Conservation (phyloP, 2,113 vertebrate species). For the Orycteropus afer region DNA sequence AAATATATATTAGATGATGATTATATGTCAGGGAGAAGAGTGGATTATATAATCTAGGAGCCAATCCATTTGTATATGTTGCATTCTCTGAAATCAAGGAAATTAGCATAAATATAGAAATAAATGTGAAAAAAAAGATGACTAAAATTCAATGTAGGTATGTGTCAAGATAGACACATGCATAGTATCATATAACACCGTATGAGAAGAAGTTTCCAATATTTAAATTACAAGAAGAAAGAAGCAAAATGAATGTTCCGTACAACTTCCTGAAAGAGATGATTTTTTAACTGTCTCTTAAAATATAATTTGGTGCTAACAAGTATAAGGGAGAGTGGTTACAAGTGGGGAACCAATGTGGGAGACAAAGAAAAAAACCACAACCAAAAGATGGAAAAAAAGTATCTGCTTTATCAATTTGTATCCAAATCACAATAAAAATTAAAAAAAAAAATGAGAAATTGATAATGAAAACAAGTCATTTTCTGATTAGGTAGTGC, state of each 20-base stretch:
- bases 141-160: not conserved
- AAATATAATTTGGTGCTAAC: not conserved
- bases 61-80: not conserved
- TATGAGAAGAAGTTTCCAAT: fast-evolving
- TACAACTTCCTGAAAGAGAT: not conserved
- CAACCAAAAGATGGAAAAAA: too few relatives aligned
- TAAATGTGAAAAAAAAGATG: not conserved
- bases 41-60: not conserved
- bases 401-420: too few relatives aligned
- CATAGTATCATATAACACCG: not conserved
- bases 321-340: not conserved
- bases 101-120: not conserved
- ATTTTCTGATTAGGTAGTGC: not conserved
- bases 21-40: not conserved
- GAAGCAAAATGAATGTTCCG: not conserved
- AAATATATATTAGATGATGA: not conserved
- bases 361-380: not conserved
- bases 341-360: not conserved
- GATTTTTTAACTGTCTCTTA: not conserved
- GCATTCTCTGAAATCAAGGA: not conserved
- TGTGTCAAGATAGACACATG: not conserved
- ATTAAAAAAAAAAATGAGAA: not conserved
- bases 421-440: too few relatives aligned
- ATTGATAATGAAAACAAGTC: not conserved
- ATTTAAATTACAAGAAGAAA: not conserved